Conservation (phyloP, 2,113 vertebrate species). For the Bettongia penicillata region DNA sequence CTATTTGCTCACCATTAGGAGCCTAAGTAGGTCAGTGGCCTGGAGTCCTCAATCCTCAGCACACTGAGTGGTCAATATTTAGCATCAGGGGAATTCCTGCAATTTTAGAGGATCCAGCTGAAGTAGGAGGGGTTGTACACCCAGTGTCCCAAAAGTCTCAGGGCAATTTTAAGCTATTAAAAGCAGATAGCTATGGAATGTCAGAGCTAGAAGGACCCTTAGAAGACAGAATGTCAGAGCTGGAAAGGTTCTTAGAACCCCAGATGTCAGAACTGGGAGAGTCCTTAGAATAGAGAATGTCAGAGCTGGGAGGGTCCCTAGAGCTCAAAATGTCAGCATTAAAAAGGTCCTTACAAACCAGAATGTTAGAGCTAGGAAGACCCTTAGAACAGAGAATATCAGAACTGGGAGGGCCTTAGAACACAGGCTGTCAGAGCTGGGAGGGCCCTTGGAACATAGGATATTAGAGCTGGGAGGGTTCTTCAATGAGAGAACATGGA, state of each 20-base stretch:
- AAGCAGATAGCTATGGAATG: not conserved
- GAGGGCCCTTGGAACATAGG: not conserved
- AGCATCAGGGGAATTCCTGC: not conserved
- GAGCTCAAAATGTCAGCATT: too few relatives aligned
- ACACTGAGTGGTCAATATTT: not conserved
- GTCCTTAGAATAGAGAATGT: not conserved
- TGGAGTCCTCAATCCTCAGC: not conserved
- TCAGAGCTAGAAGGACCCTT: too few relatives aligned
- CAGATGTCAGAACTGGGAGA: too few relatives aligned
- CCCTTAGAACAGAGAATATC: not conserved
- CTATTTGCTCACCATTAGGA: not conserved
- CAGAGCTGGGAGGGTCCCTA: too few relatives aligned
- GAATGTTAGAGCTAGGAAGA: too few relatives aligned
- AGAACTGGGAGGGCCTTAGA: not conserved
- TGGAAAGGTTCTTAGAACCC: too few relatives aligned
- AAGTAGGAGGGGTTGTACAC: too few relatives aligned
- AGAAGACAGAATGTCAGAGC: too few relatives aligned
- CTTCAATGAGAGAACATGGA: not conserved
- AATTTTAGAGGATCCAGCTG: not conserved
- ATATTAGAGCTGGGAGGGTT: not conserved
- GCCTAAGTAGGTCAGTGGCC: not conserved
- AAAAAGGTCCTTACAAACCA: too few relatives aligned
- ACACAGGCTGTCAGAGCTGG: not conserved
- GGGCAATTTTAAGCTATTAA: not conserved
- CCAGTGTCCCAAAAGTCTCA: not conserved